Base-by-base conservation (phyloP, 2,113 vertebrate genomes). In the Melanocharis versteri region DNA sequence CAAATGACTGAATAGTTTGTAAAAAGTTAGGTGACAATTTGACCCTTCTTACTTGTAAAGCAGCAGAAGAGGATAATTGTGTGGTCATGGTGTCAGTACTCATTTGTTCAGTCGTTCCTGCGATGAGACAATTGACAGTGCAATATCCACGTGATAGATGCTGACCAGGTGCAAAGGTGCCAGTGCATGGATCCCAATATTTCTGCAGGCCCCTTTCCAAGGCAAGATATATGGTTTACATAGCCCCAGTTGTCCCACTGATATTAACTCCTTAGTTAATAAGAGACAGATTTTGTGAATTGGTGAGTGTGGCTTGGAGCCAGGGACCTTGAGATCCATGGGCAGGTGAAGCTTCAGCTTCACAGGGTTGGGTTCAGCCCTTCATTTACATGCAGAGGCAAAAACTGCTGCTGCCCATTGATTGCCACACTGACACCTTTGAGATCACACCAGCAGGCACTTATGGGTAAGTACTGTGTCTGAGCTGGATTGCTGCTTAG, bases 361-460 rank as follows among this genome's bases (percentile, higher is more conserved):
- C 24, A 10, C 5, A 4, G n/a, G 13, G 39, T 31, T 53, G 62
- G 66, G 35, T 70, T 60, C 66, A 79, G 64, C 60, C 47, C 31
- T 54, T 11, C 18, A 17, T 66, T 81, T 56, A 3, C 1, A 1
- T 16, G 17, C 13, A 48, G 45, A 61, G 23, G 14, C 56, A 92
- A 24, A 47, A 62, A 5, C 22, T 50, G 2, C 53, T 64, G 14
- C 45, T 64, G 35, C 12, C 62, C 21, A 7, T 44, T 3, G 1
- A 20, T 24, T 16, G 51, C 18, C 0, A 0, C 9, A 2, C 26
- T 13, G 11, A 28, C 15, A 40, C 24, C n/a, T 80, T 48, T 1
- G 4, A 60, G 50, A 50, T 47, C 26, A 28, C 0, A 4, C 5
- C 35, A 50, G 53, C 24, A 31, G 39, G 9, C 0, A 1, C 30